Conservation (phyloP, 2,888 invertebrate species). For the Operophtera brumata region DNA sequence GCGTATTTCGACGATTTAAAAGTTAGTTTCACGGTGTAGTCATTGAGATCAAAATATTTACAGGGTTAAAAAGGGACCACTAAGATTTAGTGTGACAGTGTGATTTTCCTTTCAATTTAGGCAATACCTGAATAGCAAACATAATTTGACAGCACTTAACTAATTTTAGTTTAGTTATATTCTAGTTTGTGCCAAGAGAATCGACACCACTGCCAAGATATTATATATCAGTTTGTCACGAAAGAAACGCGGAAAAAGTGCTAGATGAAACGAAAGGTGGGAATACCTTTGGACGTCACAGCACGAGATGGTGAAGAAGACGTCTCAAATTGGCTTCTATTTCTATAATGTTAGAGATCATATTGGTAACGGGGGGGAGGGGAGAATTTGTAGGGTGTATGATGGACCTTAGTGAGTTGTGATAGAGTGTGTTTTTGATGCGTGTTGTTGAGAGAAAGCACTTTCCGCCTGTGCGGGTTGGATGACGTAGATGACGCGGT, state of each 20-base stretch:
- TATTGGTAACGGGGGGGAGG: conserved; percentile 39
- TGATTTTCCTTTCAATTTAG: too few species aligned
- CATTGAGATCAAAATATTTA: too few species aligned
- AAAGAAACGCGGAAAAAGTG: conserved; percentile 70
- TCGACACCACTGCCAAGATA: conserved; percentile 41
- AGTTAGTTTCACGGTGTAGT: too few species aligned
- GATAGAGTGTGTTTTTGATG: conserved; percentile 53
- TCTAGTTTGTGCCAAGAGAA: too few species aligned
- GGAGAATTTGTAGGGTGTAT: conserved; percentile 11
- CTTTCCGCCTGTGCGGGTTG: conserved; percentile 71
- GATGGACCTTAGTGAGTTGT: conserved; percentile 50
- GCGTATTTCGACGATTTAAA: too few species aligned
- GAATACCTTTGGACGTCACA: conserved; percentile 60
- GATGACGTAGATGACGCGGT: conserved; percentile 73
- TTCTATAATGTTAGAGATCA: conserved; percentile 45
- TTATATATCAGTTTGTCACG: conserved; percentile 54
- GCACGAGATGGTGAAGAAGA: conserved; percentile 32
- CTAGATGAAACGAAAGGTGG: conserved; percentile 59
- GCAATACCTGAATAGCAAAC: too few species aligned
- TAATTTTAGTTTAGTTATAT: too few species aligned
- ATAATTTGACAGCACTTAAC: too few species aligned
- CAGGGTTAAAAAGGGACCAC: too few species aligned
- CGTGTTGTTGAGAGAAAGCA: conserved; percentile 69
- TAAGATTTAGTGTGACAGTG: too few species aligned
- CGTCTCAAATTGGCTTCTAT: conserved; percentile 46